Base-by-base conservation (phyloP, 2,888 invertebrate genomes). In the Frankliniella fusca region DNA sequence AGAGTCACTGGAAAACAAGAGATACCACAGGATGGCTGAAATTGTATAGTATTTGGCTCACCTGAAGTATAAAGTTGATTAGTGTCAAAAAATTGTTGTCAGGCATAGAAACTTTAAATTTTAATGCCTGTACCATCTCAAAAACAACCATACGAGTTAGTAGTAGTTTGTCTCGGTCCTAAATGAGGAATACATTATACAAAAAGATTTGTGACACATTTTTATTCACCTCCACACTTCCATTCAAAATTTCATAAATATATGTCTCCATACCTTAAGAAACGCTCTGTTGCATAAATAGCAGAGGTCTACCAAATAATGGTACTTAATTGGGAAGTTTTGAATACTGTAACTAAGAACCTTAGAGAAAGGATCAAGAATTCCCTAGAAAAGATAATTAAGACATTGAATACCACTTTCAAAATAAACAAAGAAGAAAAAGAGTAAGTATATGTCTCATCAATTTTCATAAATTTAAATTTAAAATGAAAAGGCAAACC, bases 311-410 rank as follows among this genome's bases (percentile, higher is more conserved):
- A 95, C 93, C 80, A 99, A 89, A 83, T 92, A 92, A 81, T 92
- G 92, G 86, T 95, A 93, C 85, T 94, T 94, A 83, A 99, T 89
- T 81, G 93, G 92, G 85, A 94, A 94, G 87, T 95, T 95, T 88
- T 98, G 97, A 83, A 99, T 93, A n/a, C 95, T 93, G 88, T 95
- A 95, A 87, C 96, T 95, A 83, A 99, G 89, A 84, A 98, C 93
- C 90, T 99, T 99, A 0, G 98, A 95, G 87, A 98, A 97, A 3
- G 98, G 97, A 87, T 99, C 99, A 86, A 99, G 90, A 84, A 98
- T 92, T 27, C 94, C 93, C 93, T 94, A 88, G 83, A 88, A 87
- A 83, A 82, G 82, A 82, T 20, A 15, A 84, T 83, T 38, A 3
- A 38, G 38, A 61, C 61, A 61, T 20, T 61, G 54, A 38, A 5